These are phyloP conservation scores for Fulica atra DNA, from an alignment of 2,113 vertebrate genomes.

Conservation along the genomic window DNA sequence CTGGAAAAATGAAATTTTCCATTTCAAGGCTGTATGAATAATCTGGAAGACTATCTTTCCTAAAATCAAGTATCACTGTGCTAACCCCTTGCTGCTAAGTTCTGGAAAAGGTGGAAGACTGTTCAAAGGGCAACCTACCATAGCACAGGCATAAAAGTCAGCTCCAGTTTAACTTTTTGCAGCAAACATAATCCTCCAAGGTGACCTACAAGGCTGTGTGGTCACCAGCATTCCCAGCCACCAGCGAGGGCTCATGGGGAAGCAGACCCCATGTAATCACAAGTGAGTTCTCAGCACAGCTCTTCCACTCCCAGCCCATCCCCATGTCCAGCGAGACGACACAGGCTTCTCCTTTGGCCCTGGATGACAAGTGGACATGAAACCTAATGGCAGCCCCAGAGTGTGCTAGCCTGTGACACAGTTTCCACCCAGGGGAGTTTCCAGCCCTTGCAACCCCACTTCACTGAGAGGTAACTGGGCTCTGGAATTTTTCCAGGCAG, in stretches of 20 bases:
- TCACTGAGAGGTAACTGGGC: accelerated
- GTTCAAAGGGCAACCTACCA: not conserved
- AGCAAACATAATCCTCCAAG: not conserved
- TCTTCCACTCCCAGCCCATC: not conserved
- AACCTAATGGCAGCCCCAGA: not conserved
- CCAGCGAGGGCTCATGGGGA: accelerated
- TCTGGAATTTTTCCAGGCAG: not conserved
- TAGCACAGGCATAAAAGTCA: not conserved
- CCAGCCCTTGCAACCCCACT: not conserved
- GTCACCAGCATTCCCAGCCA: accelerated
- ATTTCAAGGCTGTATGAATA: not conserved
- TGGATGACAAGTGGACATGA: accelerated
- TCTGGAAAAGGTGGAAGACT: not conserved
- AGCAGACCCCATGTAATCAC: accelerated
- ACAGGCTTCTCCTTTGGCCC: not conserved
- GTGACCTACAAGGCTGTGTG: not conserved
- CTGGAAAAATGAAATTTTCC: not conserved
- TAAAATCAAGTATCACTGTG: not conserved
- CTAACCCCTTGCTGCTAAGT: not conserved
- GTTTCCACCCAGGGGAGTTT: not conserved
- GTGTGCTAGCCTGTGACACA: not conserved
- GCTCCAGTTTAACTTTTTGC: not conserved
- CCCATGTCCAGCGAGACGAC: not conserved
- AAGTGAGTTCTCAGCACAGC: not conserved
- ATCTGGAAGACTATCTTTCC: not conserved